These are phyloP conservation scores for Leucania comma DNA, from an alignment of 2,888 invertebrate species.

Conservation along the genomic window DNA sequence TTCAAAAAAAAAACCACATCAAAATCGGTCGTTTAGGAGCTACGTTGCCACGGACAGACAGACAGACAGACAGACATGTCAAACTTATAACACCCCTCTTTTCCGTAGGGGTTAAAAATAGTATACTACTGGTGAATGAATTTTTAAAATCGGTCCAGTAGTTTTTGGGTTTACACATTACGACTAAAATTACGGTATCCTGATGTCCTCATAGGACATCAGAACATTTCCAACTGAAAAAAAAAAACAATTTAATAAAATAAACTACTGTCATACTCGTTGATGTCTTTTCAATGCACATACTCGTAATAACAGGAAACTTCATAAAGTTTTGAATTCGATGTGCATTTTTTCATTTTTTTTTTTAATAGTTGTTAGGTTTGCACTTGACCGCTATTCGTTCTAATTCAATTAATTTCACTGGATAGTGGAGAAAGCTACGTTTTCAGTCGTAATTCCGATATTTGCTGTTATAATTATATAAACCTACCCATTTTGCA, in stretches of 20 bases:
- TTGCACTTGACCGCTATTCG: background rate
- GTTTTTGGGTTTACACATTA: too few species aligned
- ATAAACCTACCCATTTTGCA: background rate
- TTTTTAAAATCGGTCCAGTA: too few species aligned
- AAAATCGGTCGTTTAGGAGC: too few species aligned
- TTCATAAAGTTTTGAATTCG: background rate
- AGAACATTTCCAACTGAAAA: too few species aligned
- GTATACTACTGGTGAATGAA: too few species aligned
- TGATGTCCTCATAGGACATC: too few species aligned
- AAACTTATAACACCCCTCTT: too few species aligned
- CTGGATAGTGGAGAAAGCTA: background rate
- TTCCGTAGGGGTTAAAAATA: too few species aligned
- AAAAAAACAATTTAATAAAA: background rate
- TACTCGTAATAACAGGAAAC: constrained; percentile 17
- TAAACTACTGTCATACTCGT: constrained; percentile 1
- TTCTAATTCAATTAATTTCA: background rate
- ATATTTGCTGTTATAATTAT: background rate
- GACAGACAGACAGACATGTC: too few species aligned
- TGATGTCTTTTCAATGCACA: constrained; percentile 50
- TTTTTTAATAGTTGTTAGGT: background rate
- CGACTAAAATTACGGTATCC: too few species aligned
- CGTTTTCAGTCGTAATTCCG: background rate
- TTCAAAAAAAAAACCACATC: too few species aligned
- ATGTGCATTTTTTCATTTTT: background rate
- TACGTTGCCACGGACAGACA: too few species aligned